Base-by-base conservation (phyloP, 2,888 invertebrate genomes). In the Drosophila borborema region DNA sequence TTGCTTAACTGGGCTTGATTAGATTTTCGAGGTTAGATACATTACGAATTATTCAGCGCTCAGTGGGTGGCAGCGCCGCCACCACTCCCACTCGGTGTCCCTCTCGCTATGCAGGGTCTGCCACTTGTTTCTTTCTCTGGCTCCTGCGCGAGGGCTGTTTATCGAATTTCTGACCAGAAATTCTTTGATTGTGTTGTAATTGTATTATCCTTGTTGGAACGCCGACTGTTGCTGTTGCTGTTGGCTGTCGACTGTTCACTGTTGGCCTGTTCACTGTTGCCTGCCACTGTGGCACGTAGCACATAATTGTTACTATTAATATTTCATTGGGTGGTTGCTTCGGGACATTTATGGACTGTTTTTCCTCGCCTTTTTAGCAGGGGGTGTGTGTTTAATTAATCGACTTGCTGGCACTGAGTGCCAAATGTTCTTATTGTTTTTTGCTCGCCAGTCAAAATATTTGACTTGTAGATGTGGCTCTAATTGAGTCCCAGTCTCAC, bases 1-100 rank as follows among this genome's bases (percentile, higher is more conserved):
- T 90, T 85, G 90, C 75, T 79, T 81, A 85, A 90, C 88, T 81
- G 90, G 86, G 81, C 90, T 91, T 91, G 91, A 91, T 91, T 91
- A 82, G 90, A 86, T 82, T 88, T 86, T 90, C 89, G 91, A 90
- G 90, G 88, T 87, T 87, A 90, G 90, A 90, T 88, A 89, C 89
- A 91, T 84, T 85, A 76, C 85, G 80, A 91, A 90, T 90, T 86
- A 91, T 91, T 91, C 82, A 75, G 82, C 70, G 76, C 82, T 65
- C 72, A 61, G 60, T 72, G 62, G 85, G 60, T 59, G 69, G 58
- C n/a, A 14, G 12, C 62, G 12, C 12, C 41, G 12, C 12, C 41
- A 10, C 38, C 38, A 38, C 28, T n/a, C 31, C 20, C 43, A 20
- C 9, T 31, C 34, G 34, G 7, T 6, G 12, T 43, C 58, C 45